Conservation (phyloP, 2,797 vertebrate species). For the Denticeps clupeoides region DNA sequence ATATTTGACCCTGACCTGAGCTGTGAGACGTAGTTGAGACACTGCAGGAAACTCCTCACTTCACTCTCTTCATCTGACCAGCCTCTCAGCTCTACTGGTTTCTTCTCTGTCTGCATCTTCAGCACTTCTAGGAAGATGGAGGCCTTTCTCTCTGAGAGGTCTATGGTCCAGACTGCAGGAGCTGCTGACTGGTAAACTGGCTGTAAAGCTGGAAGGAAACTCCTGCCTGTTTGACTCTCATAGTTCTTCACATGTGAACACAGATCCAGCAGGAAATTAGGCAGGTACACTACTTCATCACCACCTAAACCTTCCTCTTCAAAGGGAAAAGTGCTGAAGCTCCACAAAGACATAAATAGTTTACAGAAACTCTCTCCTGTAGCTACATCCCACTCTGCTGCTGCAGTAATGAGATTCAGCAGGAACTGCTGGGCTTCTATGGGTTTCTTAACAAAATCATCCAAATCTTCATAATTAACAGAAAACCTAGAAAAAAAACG, state of each 20-base stretch:
- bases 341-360: slow-evolving; percentile 12
- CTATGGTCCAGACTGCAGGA: slow-evolving; percentile 13
- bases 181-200: slow-evolving; percentile 16
- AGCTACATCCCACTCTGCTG: slow-evolving; percentile 5
- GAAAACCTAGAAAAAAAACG: too few relatives aligned
- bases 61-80: background rate
- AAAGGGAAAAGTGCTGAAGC: slow-evolving; percentile 1
- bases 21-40: background rate
- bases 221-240: slow-evolving; percentile 1
- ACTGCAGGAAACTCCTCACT: slow-evolving; percentile 2
- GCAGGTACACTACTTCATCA: background rate
- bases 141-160: slow-evolving; percentile 27
- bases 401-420: slow-evolving; percentile 7
- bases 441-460: too few relatives aligned
- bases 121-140: slow-evolving; percentile 26
- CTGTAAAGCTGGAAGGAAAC: slow-evolving; percentile 8
- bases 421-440: background rate
- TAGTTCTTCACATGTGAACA: background rate
- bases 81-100: slow-evolving; percentile 2
- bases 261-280: slow-evolving; percentile 14
- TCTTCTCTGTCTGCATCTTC: slow-evolving; percentile 19
- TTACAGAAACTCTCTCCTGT: slow-evolving; percentile 11
- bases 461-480: too few relatives aligned
- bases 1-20: too few relatives aligned
- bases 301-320: rapidly evolving